Percentiles rank a stretch among this genome's conserved stretches.
Conservation (phyloP, 2,113 vertebrate genomes). For the Orycteropus afer region DNA sequence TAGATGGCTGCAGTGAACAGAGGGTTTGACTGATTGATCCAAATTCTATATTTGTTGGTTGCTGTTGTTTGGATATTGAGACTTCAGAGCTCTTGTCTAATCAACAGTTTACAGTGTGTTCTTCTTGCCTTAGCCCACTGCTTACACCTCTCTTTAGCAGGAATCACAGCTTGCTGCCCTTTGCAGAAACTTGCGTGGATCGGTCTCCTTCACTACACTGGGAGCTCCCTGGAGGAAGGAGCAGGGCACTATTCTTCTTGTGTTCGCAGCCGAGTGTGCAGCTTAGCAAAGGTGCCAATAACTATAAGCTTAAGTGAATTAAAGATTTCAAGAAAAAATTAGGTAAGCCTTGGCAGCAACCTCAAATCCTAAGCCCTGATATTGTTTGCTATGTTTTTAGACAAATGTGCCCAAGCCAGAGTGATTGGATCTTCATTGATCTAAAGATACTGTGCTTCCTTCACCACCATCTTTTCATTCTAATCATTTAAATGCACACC, state of each 20-base stretch:
- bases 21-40: background rate
- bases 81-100: background rate
- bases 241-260: rapidly evolving
- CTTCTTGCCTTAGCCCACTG: background rate
- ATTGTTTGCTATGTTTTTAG: background rate
- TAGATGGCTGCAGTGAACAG: rapidly evolving
- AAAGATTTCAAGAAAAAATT: conserved; percentile 21
- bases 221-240: background rate
- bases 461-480: background rate
- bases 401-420: background rate
- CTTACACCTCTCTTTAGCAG: background rate
- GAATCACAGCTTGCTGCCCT: rapidly evolving
- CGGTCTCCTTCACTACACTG: too few relatives aligned
- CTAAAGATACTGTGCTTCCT: background rate
- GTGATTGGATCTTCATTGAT: background rate
- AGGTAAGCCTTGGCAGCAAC: background rate
- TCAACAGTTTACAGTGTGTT: rapidly evolving
- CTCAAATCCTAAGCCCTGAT: background rate
- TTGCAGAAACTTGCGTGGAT: background rate
- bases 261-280: background rate
- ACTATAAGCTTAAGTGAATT: background rate
- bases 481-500: background rate
- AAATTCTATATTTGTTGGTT: background rate
- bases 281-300: background rate
- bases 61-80: background rate